phyloP scores from a whole-genome alignment of 37 sponge, comb jelly and placozoan species.

The Mnemiopsis leidyi region DNA sequence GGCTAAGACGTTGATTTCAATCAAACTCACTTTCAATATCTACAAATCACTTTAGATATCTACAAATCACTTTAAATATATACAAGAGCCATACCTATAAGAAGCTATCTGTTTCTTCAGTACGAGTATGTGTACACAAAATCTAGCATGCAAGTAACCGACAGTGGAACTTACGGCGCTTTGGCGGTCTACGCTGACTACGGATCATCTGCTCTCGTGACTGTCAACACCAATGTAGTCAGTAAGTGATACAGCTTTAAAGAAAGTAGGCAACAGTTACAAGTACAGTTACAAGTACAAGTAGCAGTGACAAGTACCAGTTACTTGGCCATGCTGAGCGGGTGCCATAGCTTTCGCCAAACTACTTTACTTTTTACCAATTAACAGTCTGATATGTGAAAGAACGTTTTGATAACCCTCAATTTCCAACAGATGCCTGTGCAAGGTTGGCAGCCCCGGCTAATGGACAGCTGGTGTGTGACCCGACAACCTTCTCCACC shows the following conservation, averaged over 20 bases:
- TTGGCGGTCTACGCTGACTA: background rate
- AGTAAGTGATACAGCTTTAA: no score
- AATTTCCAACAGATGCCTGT: background rate
- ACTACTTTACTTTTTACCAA: no score
- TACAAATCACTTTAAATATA: background rate
- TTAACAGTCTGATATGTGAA: no score
- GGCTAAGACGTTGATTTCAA: background rate
- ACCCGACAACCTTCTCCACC: background rate
- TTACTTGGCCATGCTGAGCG: no score
- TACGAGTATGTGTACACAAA: background rate
- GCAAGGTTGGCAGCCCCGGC: background rate
- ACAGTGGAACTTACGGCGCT: background rate
- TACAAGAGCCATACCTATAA: no score
- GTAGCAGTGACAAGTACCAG: no score
- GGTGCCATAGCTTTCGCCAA: no score
- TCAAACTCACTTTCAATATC: background rate
- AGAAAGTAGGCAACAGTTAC: no score
- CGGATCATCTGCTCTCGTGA: background rate
- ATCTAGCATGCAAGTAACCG: background rate
- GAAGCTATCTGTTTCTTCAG: background rate
- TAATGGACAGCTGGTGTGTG: background rate
- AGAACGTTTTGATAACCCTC: no score
- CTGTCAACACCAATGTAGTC: background rate
- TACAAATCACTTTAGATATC: background rate
- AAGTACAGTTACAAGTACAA: no score